These are phyloP conservation scores for Scomber colias DNA, from an alignment of 2,113 vertebrate genomes.

Conservation along the genomic window DNA sequence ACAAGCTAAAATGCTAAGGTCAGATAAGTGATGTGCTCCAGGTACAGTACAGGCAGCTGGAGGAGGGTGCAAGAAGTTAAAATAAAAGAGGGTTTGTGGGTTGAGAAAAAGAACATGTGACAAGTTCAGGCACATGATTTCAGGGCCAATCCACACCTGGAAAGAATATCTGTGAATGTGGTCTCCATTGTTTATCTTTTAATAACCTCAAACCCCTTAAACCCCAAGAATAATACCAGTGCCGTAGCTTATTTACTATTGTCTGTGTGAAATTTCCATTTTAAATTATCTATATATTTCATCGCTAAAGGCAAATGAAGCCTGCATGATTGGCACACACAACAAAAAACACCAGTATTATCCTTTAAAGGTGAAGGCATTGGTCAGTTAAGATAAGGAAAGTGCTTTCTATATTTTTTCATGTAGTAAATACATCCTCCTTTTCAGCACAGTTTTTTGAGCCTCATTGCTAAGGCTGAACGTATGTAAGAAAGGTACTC, in stretches of 20 bases:
- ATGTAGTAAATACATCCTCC: constrained; percentile 4
- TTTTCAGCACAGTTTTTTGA: constrained; percentile 3
- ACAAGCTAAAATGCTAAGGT: not conserved
- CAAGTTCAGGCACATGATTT: constrained; percentile 64
- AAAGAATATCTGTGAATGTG: constrained; percentile 23
- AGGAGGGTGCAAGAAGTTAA: not conserved
- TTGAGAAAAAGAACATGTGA: constrained; percentile 3
- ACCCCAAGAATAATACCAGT: constrained; percentile 49
- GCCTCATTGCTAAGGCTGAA: not conserved
- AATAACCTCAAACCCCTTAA: constrained; percentile 11
- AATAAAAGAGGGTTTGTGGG: not conserved
- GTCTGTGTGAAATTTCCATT: constrained; percentile 18
- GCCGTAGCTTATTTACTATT: constrained; percentile 51
- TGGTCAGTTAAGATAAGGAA: constrained; percentile 41
- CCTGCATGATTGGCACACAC: constrained; percentile 43
- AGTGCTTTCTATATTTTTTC: constrained; percentile 47
- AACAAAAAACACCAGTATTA: constrained; percentile 15
- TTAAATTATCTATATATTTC: not conserved
- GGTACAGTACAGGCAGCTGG: constrained; percentile 3
- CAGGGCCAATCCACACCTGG: constrained; percentile 1
- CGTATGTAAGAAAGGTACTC: not conserved
- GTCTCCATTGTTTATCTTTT: not conserved
- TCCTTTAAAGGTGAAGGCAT: constrained; percentile 41
- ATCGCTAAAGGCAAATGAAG: constrained; percentile 20
- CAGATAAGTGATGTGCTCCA: not conserved